Conservation (phyloP, 2,113 vertebrate genomes). For the Propithecus coquereli region DNA sequence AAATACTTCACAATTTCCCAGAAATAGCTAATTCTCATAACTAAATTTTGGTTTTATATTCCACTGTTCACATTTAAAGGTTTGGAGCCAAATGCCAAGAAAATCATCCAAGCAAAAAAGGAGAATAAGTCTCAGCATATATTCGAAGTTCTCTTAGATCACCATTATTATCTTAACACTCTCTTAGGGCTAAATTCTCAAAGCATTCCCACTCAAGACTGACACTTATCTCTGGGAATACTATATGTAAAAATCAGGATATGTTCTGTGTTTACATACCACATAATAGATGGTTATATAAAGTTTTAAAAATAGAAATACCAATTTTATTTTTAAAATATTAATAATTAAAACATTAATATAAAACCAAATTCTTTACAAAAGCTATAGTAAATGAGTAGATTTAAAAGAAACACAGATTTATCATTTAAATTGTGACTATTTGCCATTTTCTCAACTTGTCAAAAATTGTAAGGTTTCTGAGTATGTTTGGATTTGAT, state of each 20-base stretch:
- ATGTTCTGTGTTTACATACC: background rate
- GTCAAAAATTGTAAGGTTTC: background rate
- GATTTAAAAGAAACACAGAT: background rate
- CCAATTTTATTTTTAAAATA: background rate
- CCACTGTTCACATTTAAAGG: background rate
- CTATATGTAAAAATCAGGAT: background rate
- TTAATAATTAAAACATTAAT: constrained; percentile 12
- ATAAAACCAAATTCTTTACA: background rate
- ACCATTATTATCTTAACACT: background rate
- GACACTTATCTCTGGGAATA: background rate
- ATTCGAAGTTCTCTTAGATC: background rate
- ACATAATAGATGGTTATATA: background rate
- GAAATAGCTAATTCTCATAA: background rate
- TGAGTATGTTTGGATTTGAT: background rate
- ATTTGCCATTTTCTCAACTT: background rate
- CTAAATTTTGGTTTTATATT: background rate
- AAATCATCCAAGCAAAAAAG: constrained; percentile 7
- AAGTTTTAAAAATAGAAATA: background rate
- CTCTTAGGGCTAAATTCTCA: background rate
- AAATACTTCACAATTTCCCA: background rate
- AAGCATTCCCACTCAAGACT: background rate
- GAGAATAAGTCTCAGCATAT: background rate
- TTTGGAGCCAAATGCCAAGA: background rate
- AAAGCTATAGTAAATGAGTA: background rate
- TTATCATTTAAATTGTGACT: background rate